These are phyloP conservation scores for Diorhabda elongata DNA, from an alignment of 1,140 invertebrate species.

Conservation along the genomic window DNA sequence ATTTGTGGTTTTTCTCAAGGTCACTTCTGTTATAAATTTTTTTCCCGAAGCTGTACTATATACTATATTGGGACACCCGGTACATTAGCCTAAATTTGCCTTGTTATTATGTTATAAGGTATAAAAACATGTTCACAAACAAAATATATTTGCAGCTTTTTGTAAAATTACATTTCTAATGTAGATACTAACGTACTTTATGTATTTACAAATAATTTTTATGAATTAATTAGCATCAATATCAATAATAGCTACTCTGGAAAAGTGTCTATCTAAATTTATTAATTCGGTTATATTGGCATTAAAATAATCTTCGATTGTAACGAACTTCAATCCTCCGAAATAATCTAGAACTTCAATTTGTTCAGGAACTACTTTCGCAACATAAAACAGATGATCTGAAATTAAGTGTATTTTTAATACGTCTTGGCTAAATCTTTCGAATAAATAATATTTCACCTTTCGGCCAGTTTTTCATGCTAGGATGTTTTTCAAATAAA, in stretches of 20 bases:
- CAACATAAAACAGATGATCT: conserved; percentile 68
- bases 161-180: no score
- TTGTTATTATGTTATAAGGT: no score
- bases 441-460: conserved; percentile 25
- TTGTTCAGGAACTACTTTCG: conserved; percentile 65
- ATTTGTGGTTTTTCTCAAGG: no score
- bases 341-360: conserved; percentile 72
- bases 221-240: neutral
- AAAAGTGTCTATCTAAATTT: conserved; percentile 19
- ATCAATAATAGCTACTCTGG: conserved; percentile 17
- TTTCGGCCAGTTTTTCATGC: conserved; percentile 39
- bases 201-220: no score
- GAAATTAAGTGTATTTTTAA: neutral
- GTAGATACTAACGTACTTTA: no score
- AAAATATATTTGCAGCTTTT: no score
- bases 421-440: neutral
- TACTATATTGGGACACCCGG: no score
- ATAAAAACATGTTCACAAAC: no score
- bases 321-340: conserved; percentile 67
- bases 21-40: no score
- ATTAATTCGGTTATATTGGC: conserved; percentile 22
- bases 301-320: conserved; percentile 33
- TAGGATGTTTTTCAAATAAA: conserved; percentile 66
- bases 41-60: no score
- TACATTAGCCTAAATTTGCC: no score